Evolutionary conservation across 2,888 invertebrate species (phyloP), one percentile per base, ranked within the genome.

Genomic region (Morpho deidamia): DNA sequence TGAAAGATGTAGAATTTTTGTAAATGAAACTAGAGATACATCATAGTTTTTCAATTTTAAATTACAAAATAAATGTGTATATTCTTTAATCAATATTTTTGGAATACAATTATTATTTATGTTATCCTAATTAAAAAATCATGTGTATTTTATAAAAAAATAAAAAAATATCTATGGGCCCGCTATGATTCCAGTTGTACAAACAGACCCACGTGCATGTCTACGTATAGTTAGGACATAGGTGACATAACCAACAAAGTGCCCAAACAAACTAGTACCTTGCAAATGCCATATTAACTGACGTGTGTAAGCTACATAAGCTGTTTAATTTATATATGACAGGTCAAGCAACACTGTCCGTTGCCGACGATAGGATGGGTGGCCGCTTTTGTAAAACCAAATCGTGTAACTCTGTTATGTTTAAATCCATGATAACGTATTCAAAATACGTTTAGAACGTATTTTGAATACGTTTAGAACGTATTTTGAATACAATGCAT

Each of bases 251-350:
- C 11, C 63, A 65, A 56, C 59, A 62, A n/a, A 71, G 69, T 72
- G 70, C 71, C 75, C 74, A 64, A 61, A 69, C 64, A 9, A 45
- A 35, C 62, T 56, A 72, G 78, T 78, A 78, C 78, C 77, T 76
- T 75, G 60, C 68, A 62, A 66, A 71, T 74, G 79, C 79, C 79
- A 79, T 80, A 80, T 72, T 71, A 63, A 71, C 61, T 51, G 55
- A 58, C 49, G 40, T 45, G 48, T 52, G 45, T 67, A 67, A 55
- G 41, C 12, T 48, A 45, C 47, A 51, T 53, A 53, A 56, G 52
- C 52, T 47, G 55, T 54, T 54, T 55, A 53, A 57, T 51, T 44
- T 53, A 57, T 51, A 44, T 32, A 41, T 38, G 48, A 41, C 40
- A 47, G 34, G 40, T 45, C 10, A 39, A 46, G 49, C 56, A 33